These are phyloP conservation scores for Corydoras sp. DNA, from an alignment of 2,113 vertebrate genomes.

Conservation along the genomic window DNA sequence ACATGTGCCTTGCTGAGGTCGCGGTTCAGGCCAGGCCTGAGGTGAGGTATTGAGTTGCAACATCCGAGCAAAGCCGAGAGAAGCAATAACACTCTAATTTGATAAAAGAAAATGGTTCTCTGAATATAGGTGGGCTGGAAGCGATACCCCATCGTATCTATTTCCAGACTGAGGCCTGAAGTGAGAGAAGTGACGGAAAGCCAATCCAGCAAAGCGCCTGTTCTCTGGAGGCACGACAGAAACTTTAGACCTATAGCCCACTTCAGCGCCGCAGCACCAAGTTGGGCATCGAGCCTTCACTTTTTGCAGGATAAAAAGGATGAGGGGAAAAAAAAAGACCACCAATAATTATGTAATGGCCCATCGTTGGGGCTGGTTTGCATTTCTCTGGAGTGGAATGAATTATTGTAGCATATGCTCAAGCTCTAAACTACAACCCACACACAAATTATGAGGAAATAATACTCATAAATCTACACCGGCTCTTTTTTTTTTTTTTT, in stretches of 20 bases:
- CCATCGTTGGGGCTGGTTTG: not conserved
- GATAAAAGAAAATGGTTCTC: conserved; percentile 67
- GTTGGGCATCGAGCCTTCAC: conserved; percentile 2
- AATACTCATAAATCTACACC: conserved; percentile 8
- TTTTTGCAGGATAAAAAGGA: conserved; percentile 5
- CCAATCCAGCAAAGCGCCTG: conserved; percentile 49
- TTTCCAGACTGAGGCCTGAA: conserved; percentile 56
- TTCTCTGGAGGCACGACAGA: conserved; percentile 42
- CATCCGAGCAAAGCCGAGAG: conserved; percentile 59
- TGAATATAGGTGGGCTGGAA: conserved; percentile 65
- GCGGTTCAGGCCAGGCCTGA: conserved; percentile 48
- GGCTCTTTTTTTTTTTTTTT: not conserved
- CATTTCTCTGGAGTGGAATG: not conserved
- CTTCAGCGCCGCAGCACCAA: not conserved
- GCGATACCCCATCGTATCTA: conserved; percentile 60
- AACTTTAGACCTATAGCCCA: conserved; percentile 28
- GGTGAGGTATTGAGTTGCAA: conserved; percentile 60
- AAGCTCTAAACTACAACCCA: not conserved
- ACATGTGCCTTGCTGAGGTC: conserved; percentile 21
- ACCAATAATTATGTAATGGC: conserved; percentile 28
- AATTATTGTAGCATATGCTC: conserved; percentile 11
- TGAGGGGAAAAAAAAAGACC: not conserved
- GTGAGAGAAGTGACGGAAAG: conserved; percentile 64
- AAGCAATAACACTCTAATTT: conserved; percentile 70
- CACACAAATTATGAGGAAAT: conserved; percentile 18